Base-by-base conservation (phyloP, 2,888 invertebrate species). In the Eilema sororculum region DNA sequence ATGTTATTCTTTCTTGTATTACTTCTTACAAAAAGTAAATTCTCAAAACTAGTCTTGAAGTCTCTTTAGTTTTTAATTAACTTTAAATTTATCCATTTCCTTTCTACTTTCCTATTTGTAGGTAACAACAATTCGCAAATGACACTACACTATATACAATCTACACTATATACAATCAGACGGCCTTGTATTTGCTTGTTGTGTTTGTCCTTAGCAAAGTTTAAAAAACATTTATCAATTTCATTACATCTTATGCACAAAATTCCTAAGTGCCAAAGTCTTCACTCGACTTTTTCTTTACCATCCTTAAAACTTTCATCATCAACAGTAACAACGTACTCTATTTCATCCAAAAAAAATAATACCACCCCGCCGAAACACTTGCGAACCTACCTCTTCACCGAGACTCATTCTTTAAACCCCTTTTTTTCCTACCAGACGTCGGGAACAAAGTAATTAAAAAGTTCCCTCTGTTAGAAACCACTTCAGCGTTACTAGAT, bases 391-490 rank as follows among this genome's bases (percentile, higher is more conserved):
- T 71, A 63, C 72, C 72, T 75, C 71, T 81, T 72, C 69, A 71
- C 61, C 59, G 66, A 71, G 63, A 65, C 73, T 79, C 73, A 75
- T 85, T 81, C 79, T 77, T 77, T 66, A 72, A 75, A 73, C 77
- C 73, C 71, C 80, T 81, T 83, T 84, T 84, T 84, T 84, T 83
- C 78, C 80, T 82, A 84, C 77, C 84, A 88, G 85, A 86, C 87
- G 82, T 81, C 82, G 83, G 86, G 87, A 87, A 87, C 86, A 86
- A 88, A 88, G 88, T 89, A 90, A 90, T 90, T 90, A 90, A 90
- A 88, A 89, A 89, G 85, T 89, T 89, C 82, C 77, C 80, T 84
- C 74, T 81, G 78, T 86, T 85, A 83, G 82, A 84, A 78, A 82
- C 84, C 82, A 82, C 84, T 86, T 82, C 77, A 80, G 83, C 77